Conservation (phyloP, 2,113 vertebrate genomes). For the Lichenostomus cassidix region DNA sequence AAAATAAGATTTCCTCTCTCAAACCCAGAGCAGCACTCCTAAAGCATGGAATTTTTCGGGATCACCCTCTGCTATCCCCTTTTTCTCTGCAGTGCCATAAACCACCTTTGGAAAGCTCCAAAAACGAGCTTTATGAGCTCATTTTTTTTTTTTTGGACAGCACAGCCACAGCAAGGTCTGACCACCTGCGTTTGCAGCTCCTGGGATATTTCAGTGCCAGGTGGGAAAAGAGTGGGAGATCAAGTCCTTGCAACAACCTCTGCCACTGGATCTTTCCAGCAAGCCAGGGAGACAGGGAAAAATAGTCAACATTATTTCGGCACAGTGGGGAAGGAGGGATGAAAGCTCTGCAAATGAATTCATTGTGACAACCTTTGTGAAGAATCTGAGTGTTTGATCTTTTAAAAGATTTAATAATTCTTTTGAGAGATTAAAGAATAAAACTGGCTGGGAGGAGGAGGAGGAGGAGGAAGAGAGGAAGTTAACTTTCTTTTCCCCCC, state of each 20-base stretch:
- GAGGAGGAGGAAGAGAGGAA: conserved; percentile 47
- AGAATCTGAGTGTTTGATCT: conserved; percentile 68
- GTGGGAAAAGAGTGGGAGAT: background rate
- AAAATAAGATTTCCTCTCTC: background rate
- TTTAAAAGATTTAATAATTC: conserved; percentile 73
- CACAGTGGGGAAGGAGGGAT: conserved; percentile 60
- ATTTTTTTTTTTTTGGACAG: background rate
- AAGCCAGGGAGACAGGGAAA: conserved; percentile 28
- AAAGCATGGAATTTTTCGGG: background rate
- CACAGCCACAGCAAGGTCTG: background rate
- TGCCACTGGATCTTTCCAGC: background rate
- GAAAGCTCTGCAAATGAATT: conserved; percentile 66
- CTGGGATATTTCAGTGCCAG: background rate
- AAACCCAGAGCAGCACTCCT: background rate
- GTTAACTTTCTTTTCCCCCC: conserved; percentile 47
- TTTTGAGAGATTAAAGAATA: conserved; percentile 68
- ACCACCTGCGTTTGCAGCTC: background rate
- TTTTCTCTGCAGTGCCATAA: background rate
- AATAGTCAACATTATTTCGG: conserved; percentile 45
- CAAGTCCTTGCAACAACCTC: background rate
- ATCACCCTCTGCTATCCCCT: background rate
- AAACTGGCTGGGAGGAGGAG: conserved; percentile 38
- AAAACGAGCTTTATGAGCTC: background rate
- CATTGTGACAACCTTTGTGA: conserved; percentile 72
- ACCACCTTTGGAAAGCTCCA: background rate